A percentile compares a stretch with the other conserved stretches of the same genome.
phyloP scores from a whole-genome alignment of 1,140 invertebrate genomes.

The Heliconius hermathena region DNA sequence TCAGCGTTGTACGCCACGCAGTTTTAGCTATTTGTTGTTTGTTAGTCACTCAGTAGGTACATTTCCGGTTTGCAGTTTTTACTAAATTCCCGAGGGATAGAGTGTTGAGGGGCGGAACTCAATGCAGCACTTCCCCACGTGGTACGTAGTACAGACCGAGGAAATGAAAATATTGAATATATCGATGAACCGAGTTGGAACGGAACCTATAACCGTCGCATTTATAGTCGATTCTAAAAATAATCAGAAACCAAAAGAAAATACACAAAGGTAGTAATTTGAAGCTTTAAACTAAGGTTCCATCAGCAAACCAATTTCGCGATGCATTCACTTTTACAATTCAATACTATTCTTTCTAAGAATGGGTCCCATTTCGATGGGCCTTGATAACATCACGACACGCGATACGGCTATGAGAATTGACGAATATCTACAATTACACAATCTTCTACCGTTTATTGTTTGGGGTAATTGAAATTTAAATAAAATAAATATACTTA shows the following conservation, averaged over 20 bases:
- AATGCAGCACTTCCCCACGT: no score
- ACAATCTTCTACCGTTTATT: constrained; percentile 29
- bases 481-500: constrained; percentile 3
- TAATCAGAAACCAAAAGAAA: background rate
- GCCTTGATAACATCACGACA: constrained; percentile 35
- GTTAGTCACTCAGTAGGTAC: no score
- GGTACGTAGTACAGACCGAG: no score
- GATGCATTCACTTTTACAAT: constrained; percentile 23
- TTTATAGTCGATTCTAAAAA: no score
- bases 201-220: no score
- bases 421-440: constrained; percentile 48
- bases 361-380: constrained; percentile 18
- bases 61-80: no score
- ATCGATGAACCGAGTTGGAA: no score
- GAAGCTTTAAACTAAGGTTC: background rate
- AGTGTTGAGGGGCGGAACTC: no score
- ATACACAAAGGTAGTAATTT: background rate
- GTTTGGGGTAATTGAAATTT: constrained; percentile 33
- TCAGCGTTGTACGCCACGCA: no score
- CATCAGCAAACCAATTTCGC: constrained; percentile 16
- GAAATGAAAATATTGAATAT: no score
- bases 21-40: no score
- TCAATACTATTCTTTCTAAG: constrained; percentile 31
- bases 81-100: no score
- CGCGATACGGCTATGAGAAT: constrained; percentile 47